phyloP scores from a whole-genome alignment of 2,113 vertebrate species.

The Anser brachyrhynchus region DNA sequence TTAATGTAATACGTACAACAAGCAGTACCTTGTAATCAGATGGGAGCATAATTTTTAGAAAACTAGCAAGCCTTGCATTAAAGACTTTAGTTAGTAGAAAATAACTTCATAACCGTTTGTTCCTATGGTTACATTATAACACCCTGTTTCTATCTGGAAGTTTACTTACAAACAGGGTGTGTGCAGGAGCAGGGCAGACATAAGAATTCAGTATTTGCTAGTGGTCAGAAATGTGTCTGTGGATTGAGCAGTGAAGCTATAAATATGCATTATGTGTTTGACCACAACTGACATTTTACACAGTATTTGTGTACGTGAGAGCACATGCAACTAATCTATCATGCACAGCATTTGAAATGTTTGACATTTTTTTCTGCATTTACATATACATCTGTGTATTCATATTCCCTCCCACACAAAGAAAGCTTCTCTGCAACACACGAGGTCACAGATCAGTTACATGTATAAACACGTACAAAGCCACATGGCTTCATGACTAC shows the following conservation, averaged over 20 bases:
- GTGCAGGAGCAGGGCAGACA: not conserved
- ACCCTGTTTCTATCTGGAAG: not conserved
- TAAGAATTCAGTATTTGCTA: not conserved
- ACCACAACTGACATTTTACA: not conserved
- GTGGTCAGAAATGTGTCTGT: not conserved
- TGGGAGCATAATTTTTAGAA: not conserved
- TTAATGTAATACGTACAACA: accelerated
- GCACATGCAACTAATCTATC: not conserved
- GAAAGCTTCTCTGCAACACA: not conserved
- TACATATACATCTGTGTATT: not conserved
- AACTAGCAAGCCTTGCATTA: not conserved
- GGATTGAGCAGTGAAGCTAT: not conserved
- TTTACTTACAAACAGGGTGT: not conserved
- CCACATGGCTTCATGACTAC: not conserved
- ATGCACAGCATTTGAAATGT: not conserved
- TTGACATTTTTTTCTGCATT: not conserved
- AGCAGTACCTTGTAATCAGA: not conserved
- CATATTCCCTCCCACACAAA: not conserved
- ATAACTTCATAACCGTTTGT: not conserved
- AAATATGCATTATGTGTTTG: not conserved
- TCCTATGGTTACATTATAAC: not conserved
- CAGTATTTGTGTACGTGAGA: accelerated
- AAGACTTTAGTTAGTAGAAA: not conserved
- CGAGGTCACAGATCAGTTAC: not conserved
- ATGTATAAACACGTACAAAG: not conserved